Percentiles rank a stretch among this genome's conserved stretches.
These are phyloP conservation scores for Sebastes nivosus DNA, from an alignment of 2,797 vertebrate genomes.

Conservation along the genomic window DNA sequence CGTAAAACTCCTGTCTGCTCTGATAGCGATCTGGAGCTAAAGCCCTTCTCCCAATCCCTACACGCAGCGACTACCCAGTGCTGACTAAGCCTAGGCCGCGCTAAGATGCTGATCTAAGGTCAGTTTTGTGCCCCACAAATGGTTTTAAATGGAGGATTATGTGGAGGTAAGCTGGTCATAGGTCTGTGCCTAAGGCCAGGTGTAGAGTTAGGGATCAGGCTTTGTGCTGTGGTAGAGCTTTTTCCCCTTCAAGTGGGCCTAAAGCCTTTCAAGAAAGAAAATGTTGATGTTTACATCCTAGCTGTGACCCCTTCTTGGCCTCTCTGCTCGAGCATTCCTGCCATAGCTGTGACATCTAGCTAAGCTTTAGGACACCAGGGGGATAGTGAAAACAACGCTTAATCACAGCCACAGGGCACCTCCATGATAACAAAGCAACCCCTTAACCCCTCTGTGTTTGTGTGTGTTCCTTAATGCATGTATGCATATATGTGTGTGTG, in stretches of 20 bases:
- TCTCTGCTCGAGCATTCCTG: slow-evolving; percentile 80
- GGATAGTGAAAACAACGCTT: slow-evolving; percentile 80
- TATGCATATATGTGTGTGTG: slow-evolving; percentile 24
- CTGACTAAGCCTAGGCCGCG: slow-evolving; percentile 64
- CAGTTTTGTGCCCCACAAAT: slow-evolving; percentile 65
- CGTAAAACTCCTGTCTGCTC: slow-evolving; percentile 77
- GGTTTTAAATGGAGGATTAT: slow-evolving; percentile 72
- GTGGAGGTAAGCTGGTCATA: slow-evolving; percentile 62
- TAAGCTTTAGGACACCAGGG: slow-evolving; percentile 81
- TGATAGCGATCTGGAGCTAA: slow-evolving; percentile 82
- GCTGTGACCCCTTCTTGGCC: slow-evolving; percentile 81
- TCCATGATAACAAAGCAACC: slow-evolving; percentile 80
- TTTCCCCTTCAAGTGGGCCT: slow-evolving; percentile 77
- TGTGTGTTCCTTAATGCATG: slow-evolving; percentile 67
- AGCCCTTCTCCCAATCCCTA: slow-evolving; percentile 69
- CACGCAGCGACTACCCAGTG: slow-evolving; percentile 63
- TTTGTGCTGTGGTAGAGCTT: slow-evolving; percentile 71
- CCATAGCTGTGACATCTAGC: slow-evolving; percentile 85
- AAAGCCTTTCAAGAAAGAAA: slow-evolving; percentile 85
- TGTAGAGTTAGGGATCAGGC: slow-evolving; percentile 74
- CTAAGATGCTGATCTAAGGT: slow-evolving; percentile 74
- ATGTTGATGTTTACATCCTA: slow-evolving; percentile 87
- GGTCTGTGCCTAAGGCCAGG: slow-evolving; percentile 76
- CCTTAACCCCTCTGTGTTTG: slow-evolving; percentile 68
- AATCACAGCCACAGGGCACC: slow-evolving; percentile 83